Evolutionary conservation across 2,113 vertebrate genomes (phyloP).

Genomic region (Brevimyrus niger): DNA sequence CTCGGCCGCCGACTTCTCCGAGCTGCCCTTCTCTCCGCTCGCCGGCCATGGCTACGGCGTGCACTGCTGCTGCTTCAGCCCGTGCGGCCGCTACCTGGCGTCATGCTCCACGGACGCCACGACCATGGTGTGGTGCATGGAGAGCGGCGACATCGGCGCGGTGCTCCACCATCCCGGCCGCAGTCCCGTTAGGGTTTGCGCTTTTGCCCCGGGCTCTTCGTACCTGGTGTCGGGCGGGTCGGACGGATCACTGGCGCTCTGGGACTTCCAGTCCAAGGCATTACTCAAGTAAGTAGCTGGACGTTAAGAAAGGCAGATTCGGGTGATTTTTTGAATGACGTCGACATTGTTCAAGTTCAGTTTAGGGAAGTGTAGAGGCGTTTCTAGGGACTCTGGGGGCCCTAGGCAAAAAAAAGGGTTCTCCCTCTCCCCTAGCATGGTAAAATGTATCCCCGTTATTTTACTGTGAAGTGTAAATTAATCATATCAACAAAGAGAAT

Average conservation of each 20-base stretch:
- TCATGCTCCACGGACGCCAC: conserved; percentile 91
- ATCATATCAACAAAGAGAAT: background rate
- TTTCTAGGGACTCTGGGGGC: background rate
- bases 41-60: conserved; percentile 77
- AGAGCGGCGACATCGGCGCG: conserved; percentile 59
- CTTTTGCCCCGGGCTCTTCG: conserved; percentile 62
- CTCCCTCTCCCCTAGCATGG: background rate
- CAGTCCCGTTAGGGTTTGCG: conserved; percentile 78
- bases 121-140: conserved; percentile 66
- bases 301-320: background rate
- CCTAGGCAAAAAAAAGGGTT: too few relatives aligned
- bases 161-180: conserved; percentile 74
- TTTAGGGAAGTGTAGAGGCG: background rate
- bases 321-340: background rate
- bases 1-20: conserved; percentile 58
- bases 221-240: conserved; percentile 74
- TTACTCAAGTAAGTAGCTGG: conserved; percentile 57
- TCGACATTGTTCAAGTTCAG: background rate
- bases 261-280: conserved; percentile 66
- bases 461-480: background rate
- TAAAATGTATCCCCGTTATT: background rate
- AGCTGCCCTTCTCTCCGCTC: conserved; percentile 78
- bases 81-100: conserved; percentile 71
- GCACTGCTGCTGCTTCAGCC: conserved; percentile 89
- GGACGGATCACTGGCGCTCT: conserved; percentile 77